Base-by-base conservation (phyloP, 92 coral and sea anemone genomes). In the Phenganax marumi region DNA sequence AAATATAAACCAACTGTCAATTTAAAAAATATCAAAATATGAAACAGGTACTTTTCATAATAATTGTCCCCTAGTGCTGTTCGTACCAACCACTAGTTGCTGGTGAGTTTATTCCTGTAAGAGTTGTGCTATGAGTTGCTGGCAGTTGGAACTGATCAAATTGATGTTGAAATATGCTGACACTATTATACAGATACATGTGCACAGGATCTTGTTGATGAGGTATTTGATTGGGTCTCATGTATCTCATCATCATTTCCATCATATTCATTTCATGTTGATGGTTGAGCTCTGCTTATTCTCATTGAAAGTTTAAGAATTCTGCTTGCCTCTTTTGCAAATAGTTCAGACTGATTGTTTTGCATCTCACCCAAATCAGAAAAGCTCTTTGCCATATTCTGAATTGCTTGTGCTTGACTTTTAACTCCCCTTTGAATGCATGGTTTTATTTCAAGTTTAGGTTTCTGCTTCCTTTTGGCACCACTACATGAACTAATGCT, bases 351-450 rank as follows among this genome's bases (percentile, higher is more conserved):
- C 43, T 81, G 52, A 18, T 64, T 85, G 47, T 85, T 60, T 70
- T 85, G 84, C 55, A 10, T 8, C 49, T 84, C 83, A 62, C 83
- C 87, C 33, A 84, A 24, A 16, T 73, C 68, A 64, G 82, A 63
- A 84, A 84, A 76, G 68, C 76, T 84, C 69, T 84, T 84, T 76
- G 87, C 87, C 82, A 84, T 84, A 63, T 84, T 82, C 55, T 77
- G 88, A 48, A 77, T 85, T 24, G 84, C 84, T 78, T 85, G 88
- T 85, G 88, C 74, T 78, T 85, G 84, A 48, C 84, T 85, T 85
- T 69, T 65, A 18, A 68, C 84, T 76, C 48, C 77, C 71, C 54
- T 85, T 22, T 61, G 24, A 63, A 18, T 6, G 19, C 62, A 70
- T 8, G 76, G 88, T 25, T 85, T 85, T 8, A 19, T 82, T 49